Conservation (phyloP, 64 coral and sea anemone species). For the Cladopsammia gracilis region DNA sequence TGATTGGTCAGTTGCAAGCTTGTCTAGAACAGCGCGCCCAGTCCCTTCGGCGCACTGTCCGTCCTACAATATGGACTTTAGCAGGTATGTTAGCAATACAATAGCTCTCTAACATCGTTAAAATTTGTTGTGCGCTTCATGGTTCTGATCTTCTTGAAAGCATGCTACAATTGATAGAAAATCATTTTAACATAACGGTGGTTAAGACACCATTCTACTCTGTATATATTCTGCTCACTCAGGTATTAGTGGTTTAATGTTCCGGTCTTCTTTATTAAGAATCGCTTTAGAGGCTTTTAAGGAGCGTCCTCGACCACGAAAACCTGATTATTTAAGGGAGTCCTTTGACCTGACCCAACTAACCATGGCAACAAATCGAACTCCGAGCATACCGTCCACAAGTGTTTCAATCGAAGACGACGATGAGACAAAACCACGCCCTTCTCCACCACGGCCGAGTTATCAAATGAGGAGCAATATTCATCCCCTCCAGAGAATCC, state of each 20-base stretch:
- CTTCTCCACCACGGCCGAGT: slow-evolving; percentile 62
- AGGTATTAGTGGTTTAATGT: neutral
- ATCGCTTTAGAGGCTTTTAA: slow-evolving; percentile 61
- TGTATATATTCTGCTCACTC: too few relatives aligned
- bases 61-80: neutral
- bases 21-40: neutral
- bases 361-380: neutral
- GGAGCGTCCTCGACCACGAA: slow-evolving; percentile 74
- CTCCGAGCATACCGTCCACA: neutral
- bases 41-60: neutral
- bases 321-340: slow-evolving; percentile 90
- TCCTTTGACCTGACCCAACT: slow-evolving; percentile 82
- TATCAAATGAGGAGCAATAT: slow-evolving; percentile 32
- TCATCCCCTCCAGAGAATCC: slow-evolving; percentile 44
- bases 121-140: too few relatives aligned
- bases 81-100: neutral
- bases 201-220: too few relatives aligned
- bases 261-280: neutral
- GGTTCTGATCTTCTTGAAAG: too few relatives aligned
- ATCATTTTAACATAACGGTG: too few relatives aligned
- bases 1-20: neutral
- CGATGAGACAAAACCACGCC: slow-evolving; percentile 62
- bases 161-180: too few relatives aligned
- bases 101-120: too few relatives aligned
- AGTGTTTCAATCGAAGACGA: neutral